Conservation (phyloP, 2,113 vertebrate genomes). For the Emydura subglobosa region DNA sequence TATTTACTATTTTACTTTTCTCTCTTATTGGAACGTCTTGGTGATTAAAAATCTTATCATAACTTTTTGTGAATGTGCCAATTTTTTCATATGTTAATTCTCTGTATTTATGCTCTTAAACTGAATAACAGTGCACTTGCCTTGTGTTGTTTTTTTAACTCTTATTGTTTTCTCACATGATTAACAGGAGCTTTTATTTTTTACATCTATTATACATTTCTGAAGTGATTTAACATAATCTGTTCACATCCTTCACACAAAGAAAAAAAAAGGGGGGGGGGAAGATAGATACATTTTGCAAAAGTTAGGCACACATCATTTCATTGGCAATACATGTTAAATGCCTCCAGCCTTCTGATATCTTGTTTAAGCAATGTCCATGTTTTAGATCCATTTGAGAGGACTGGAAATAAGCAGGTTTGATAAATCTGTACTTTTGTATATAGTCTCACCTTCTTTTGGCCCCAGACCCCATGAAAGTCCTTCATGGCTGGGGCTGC, state of each 20-base stretch:
- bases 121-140: neutral
- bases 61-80: neutral
- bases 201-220: neutral
- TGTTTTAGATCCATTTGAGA: too few species aligned
- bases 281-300: neutral
- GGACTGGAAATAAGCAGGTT: too few species aligned
- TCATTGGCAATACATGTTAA: neutral
- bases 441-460: too few species aligned
- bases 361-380: too few species aligned
- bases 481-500: too few species aligned
- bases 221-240: neutral
- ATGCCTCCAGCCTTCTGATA: too few species aligned
- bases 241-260: neutral
- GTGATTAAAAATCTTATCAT: neutral
- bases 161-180: neutral
- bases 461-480: too few species aligned
- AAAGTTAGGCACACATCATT: neutral
- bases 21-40: neutral
- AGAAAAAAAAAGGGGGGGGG: neutral
- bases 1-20: neutral
- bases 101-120: neutral
- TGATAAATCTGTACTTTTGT: too few species aligned
- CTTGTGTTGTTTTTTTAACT: neutral
- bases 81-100: neutral
- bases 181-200: neutral